Evolutionary conservation across 2,797 vertebrate genomes (phyloP).

Genomic region (Peromyscus attwateri): DNA sequence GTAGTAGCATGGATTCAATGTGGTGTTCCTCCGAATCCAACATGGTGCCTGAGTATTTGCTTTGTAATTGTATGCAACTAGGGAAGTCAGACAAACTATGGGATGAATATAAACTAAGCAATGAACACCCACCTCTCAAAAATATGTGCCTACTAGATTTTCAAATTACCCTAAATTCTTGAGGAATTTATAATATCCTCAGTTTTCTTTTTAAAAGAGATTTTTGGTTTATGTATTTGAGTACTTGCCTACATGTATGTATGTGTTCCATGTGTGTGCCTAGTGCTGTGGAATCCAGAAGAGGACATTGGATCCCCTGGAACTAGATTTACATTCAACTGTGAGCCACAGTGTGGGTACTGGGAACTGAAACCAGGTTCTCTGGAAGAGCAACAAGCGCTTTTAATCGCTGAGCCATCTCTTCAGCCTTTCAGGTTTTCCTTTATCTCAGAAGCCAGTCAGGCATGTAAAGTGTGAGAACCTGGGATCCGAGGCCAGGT

Average conservation of each 20-base stretch:
- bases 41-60: background rate
- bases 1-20: background rate
- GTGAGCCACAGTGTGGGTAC: background rate
- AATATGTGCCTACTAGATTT: background rate
- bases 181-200: background rate
- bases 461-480: background rate
- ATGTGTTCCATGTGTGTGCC: background rate
- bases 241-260: background rate
- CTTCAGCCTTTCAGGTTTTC: background rate
- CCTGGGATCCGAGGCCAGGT: background rate
- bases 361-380: background rate
- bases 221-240: background rate
- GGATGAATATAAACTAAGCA: constrained; percentile 12
- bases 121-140: background rate
- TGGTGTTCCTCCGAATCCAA: background rate
- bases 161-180: constrained; percentile 11
- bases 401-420: background rate
- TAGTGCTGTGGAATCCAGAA: background rate
- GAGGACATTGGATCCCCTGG: background rate
- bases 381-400: background rate
- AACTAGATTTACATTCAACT: background rate
- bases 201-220: background rate
- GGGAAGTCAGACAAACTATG: background rate
- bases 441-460: background rate
- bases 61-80: background rate